Percentiles rank a stretch among this genome's conserved stretches.
These are phyloP conservation scores for Melolontha melolontha DNA, from an alignment of 2,888 invertebrate species.

Conservation along the genomic window DNA sequence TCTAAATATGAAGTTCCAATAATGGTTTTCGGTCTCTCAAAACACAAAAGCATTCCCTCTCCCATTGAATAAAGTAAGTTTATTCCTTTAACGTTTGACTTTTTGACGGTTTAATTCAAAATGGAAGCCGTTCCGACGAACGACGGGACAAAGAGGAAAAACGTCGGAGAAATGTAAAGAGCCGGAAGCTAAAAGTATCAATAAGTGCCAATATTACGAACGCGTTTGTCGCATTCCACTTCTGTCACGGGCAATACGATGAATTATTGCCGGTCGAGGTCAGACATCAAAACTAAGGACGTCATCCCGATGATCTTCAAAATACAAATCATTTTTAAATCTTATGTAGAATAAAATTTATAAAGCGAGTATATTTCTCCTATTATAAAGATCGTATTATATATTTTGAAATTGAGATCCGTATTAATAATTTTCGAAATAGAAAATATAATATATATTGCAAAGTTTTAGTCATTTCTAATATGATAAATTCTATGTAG, in stretches of 20 bases:
- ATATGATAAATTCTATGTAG: too few species aligned
- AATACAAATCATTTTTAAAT: slow-evolving; percentile 1
- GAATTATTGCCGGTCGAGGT: slow-evolving; percentile 27
- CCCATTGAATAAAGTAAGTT: background rate
- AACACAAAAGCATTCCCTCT: slow-evolving; percentile 10
- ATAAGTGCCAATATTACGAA: slow-evolving; percentile 12
- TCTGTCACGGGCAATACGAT: slow-evolving; percentile 7
- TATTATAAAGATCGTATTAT: too few species aligned
- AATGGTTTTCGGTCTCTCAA: slow-evolving; percentile 1
- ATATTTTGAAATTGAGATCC: too few species aligned
- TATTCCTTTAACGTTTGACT: slow-evolving; percentile 25
- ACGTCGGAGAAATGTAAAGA: slow-evolving; percentile 24
- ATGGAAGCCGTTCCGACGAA: slow-evolving; percentile 11
- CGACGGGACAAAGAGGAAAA: background rate
- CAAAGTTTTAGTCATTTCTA: too few species aligned
- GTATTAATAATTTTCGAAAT: too few species aligned
- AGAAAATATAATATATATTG: too few species aligned
- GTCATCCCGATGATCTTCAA: too few species aligned
- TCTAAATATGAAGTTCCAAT: slow-evolving; percentile 20
- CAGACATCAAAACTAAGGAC: slow-evolving; percentile 7
- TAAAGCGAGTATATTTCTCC: too few species aligned
- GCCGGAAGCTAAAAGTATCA: slow-evolving; percentile 29
- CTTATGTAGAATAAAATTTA: background rate
- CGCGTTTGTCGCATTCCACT: slow-evolving; percentile 20
- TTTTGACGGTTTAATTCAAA: slow-evolving; percentile 30